Evolutionary conservation across 1,140 invertebrate genomes (phyloP).

Genomic region (Mercenaria mercenaria): DNA sequence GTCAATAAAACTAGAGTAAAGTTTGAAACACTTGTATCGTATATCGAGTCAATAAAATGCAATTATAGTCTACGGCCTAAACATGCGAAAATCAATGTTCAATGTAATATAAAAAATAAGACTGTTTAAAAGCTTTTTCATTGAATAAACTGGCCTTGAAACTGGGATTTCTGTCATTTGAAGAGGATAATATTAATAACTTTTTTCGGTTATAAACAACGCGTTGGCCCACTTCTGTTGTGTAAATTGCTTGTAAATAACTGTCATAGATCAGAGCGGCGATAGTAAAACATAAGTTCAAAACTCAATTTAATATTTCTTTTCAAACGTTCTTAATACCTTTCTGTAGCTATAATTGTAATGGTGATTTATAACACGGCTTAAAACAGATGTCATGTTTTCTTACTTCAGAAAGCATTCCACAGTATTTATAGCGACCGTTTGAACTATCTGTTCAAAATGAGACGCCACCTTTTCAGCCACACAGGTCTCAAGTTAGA

Average conservation of each 20-base stretch:
- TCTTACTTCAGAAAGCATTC: no score
- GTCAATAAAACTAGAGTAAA: not conserved
- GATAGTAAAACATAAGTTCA: not conserved
- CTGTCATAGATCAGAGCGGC: not conserved
- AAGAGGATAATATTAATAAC: conserved; percentile 1
- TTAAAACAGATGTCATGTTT: no score
- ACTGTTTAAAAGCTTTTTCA: not conserved
- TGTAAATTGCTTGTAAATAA: not conserved
- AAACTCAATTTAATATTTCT: not conserved
- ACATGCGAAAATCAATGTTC: not conserved
- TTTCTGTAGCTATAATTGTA: no score
- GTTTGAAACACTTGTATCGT: not conserved
- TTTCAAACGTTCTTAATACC: not conserved
- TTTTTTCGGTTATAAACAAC: not conserved
- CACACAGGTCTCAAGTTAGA: no score
- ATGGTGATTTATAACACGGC: no score
- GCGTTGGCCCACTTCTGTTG: not conserved
- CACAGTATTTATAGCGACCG: no score
- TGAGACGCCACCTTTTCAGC: no score
- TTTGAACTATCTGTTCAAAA: no score
- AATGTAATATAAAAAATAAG: not conserved
- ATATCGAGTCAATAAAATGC: not conserved
- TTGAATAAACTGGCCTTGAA: not conserved
- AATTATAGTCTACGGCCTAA: not conserved
- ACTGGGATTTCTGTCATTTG: not conserved